Evolutionary conservation across 2,888 invertebrate genomes (phyloP), one percentile per base, ranked within the genome.

Genomic region (Epiperipatus broadwayi): DNA sequence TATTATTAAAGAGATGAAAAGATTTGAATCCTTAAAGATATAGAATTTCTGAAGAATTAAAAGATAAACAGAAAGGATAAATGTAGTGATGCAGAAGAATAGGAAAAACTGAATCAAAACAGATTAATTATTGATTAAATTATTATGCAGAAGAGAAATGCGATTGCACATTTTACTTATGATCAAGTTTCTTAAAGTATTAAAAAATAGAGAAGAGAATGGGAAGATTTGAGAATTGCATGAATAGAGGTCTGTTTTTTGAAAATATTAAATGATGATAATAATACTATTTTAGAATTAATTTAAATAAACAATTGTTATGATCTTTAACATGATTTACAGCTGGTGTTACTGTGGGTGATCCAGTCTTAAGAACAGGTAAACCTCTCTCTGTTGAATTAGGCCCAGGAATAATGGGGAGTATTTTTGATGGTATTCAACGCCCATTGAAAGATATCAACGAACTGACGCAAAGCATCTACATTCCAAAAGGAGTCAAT

Each of bases 381-480:
- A 99, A 97, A 63, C 97, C 97, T 0, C 66, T 99, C 39, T 99
- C 97, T 4, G 97, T 99, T 27, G 97, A 99, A 61, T 67, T 99
- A 41, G 97, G 97, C 5, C 97, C 97, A 36, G 95, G 95, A 35
- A 99, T 99, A 62, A 76, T 99, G 72, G 89, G 87, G 48, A 89
- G 87, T 60, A 99, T 99, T 66, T 99, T 95, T 66, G 97, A 99
- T 66, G 97, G 97, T 68, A 99, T 97, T 64, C 97, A 97, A 65
- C 79, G 97, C 56, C 97, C 97, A 0, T 63, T 99, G 53, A 87
- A 65, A 44, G 93, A 91, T 64, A 97, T 99, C 60, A 71, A 78
- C 57, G 85, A 87, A 57, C 63, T 89, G 46, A 87, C 89, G 1
- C 70, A 75, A 57, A 89, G 87, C 56, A 99, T 99, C 65, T 99